These are phyloP conservation scores for sheep (Ovis aries) DNA, from an alignment of 2,113 vertebrate species.

Conservation along the genomic window ARS-UI_Ramb_v3.0 NC_056077.1:17324501-17325000, in stretches of 20 bases:
- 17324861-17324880: not conserved
- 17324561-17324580: not conserved
- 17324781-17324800: no score
- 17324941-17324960: not conserved
- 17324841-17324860: not conserved
- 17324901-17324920: not conserved
- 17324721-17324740: not conserved
- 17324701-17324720: not conserved
- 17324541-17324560: not conserved
- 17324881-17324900: fast-evolving
- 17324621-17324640: not conserved
- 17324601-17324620: not conserved
- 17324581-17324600: not conserved
- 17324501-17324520: not conserved
- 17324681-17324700: not conserved
- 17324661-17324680: not conserved
- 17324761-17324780: not conserved
- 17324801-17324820: not conserved
- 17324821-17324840: not conserved
- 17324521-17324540: not conserved
- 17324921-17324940: not conserved
- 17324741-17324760: not conserved
- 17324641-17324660: not conserved
- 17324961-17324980: not conserved
- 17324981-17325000: not conserved